A percentile compares a stretch with the other conserved stretches of the same genome.
phyloP scores from a whole-genome alignment of 2,797 vertebrate genomes.

The Echiichthys vipera region DNA sequence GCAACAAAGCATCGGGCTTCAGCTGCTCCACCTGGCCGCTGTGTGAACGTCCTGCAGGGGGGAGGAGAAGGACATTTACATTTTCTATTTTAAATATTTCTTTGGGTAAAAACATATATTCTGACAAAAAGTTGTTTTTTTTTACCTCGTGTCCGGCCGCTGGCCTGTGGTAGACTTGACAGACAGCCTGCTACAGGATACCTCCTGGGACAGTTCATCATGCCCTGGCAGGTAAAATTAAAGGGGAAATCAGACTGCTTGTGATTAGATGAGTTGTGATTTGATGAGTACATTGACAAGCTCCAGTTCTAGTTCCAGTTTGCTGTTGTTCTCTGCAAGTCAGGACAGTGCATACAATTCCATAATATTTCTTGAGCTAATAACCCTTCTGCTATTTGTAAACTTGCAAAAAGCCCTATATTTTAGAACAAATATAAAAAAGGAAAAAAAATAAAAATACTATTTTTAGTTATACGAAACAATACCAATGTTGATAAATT shows the following conservation, averaged over 20 bases:
- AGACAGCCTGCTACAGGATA: conserved; percentile 86
- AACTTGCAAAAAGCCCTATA: background rate
- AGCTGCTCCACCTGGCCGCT: conserved; percentile 82
- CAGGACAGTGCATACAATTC: background rate
- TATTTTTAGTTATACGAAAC: background rate
- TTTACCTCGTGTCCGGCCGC: conserved; percentile 72
- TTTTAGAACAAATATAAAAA: background rate
- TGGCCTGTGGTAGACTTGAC: conserved; percentile 80
- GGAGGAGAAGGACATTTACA: background rate
- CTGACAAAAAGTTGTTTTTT: background rate
- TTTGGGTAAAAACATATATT: background rate
- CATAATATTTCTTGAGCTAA: background rate
- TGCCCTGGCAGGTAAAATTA: conserved; percentile 69
- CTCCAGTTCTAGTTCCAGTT: background rate
- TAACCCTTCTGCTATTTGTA: background rate
- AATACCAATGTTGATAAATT: background rate
- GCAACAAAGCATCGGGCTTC: conserved; percentile 88
- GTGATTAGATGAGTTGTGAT: background rate
- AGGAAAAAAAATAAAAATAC: background rate
- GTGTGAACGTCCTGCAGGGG: conserved; percentile 81
- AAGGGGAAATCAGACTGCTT: background rate
- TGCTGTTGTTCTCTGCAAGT: background rate
- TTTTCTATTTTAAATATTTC: background rate
- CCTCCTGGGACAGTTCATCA: conserved; percentile 84
- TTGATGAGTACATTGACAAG: background rate